A percentile compares a stretch with the other conserved stretches of the same genome.
phyloP scores from a whole-genome alignment of 2,113 vertebrate genomes.

The Willisornis vidua region DNA sequence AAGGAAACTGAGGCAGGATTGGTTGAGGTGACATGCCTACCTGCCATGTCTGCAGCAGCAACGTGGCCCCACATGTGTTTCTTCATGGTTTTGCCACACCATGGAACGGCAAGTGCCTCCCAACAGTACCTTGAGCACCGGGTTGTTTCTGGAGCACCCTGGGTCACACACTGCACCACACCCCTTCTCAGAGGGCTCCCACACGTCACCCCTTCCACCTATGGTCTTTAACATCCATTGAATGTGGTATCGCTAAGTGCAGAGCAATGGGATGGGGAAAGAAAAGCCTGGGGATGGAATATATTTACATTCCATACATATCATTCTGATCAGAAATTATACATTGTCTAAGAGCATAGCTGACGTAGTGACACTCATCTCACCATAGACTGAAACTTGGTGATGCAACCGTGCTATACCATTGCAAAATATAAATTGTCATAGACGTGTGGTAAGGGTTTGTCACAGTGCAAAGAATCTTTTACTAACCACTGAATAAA shows the following conservation, averaged over 20 bases:
- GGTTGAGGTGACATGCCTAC: not conserved
- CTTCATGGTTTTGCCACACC: not conserved
- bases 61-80: not conserved
- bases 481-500: not conserved
- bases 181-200: not conserved
- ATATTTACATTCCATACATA: not conserved
- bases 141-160: not conserved
- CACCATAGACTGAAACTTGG: not conserved
- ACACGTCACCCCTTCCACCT: not conserved
- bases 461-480: not conserved
- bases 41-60: not conserved
- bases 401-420: not conserved
- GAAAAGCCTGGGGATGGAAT: not conserved
- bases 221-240: accelerated
- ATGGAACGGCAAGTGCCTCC: accelerated
- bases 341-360: not conserved
- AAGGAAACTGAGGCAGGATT: not conserved
- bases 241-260: not conserved
- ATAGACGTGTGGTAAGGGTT: not conserved
- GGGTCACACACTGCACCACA: not conserved
- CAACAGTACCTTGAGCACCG: not conserved
- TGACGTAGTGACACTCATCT: not conserved
- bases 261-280: not conserved
- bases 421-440: not conserved
- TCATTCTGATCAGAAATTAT: not conserved